Conservation (phyloP, 2,888 invertebrate species). For the Catocala fraxini region DNA sequence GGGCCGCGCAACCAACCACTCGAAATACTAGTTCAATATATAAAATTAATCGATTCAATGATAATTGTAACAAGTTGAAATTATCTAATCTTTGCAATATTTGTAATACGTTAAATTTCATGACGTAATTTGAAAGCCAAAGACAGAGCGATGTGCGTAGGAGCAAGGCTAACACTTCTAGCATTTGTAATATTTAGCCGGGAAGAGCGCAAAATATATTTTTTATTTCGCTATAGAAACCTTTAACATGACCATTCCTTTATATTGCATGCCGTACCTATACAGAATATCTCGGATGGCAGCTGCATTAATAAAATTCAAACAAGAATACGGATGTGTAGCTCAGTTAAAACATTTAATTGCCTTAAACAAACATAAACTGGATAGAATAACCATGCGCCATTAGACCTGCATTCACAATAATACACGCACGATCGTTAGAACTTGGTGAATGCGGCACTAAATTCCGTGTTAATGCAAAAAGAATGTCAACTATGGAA, state of each 20-base stretch:
- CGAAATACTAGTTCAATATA: no score
- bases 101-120: no score
- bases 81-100: no score
- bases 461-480: conserved; percentile 39
- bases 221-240: no score
- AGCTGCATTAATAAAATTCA: conserved; percentile 11
- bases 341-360: conserved; percentile 30
- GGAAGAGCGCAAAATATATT: neutral
- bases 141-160: no score
- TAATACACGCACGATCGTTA: conserved; percentile 28
- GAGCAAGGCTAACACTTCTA: no score
- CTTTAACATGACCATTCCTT: no score
- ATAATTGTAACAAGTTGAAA: no score
- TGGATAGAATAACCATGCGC: conserved; percentile 25
- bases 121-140: no score
- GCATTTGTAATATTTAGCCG: neutral
- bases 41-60: no score
- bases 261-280: no score
- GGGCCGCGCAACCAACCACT: no score
- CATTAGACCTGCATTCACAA: conserved; percentile 35
- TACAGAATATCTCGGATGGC: neutral
- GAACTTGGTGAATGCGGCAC: conserved; percentile 40
- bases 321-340: conserved; percentile 26
- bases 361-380: conserved; percentile 29
- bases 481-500: conserved; percentile 35